Conservation (phyloP, 1,140 invertebrate genomes). For the Panonychus citri region DNA sequence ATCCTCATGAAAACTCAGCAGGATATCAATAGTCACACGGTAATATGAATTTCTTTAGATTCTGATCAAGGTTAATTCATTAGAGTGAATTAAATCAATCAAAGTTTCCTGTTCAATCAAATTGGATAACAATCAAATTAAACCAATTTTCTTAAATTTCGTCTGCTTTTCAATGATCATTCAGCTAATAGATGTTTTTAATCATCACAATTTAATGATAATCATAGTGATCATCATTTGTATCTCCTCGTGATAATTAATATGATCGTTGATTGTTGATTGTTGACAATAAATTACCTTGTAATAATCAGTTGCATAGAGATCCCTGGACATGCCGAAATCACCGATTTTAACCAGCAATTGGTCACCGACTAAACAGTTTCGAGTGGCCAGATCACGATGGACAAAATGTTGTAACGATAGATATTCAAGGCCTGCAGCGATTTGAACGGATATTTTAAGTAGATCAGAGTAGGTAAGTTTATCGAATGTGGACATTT, state of each 20-base stretch:
- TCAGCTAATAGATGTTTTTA: no score
- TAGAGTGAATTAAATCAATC: background rate
- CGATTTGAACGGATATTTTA: slow-evolving; percentile 44
- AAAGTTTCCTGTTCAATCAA: no score
- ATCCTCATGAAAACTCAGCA: no score
- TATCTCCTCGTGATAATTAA: no score
- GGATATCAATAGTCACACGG: no score
- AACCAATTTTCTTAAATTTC: no score
- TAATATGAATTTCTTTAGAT: background rate
- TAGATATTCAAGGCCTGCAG: slow-evolving; percentile 70
- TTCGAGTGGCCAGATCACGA: slow-evolving; percentile 37
- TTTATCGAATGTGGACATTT: background rate
- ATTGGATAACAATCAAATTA: background rate
- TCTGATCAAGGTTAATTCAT: background rate
- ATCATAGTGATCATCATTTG: no score
- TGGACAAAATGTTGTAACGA: slow-evolving; percentile 43
- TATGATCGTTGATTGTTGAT: background rate
- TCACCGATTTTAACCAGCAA: slow-evolving; percentile 23
- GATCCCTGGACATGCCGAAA: slow-evolving; percentile 21
- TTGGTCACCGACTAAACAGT: slow-evolving; percentile 22
- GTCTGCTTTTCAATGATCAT: no score
- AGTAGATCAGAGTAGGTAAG: slow-evolving; percentile 3
- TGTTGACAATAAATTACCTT: no score
- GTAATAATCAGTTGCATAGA: slow-evolving; percentile 23
- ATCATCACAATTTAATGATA: no score